These are phyloP conservation scores for Melieria omissa DNA, from an alignment of 2,888 invertebrate species.

Conservation along the genomic window DNA sequence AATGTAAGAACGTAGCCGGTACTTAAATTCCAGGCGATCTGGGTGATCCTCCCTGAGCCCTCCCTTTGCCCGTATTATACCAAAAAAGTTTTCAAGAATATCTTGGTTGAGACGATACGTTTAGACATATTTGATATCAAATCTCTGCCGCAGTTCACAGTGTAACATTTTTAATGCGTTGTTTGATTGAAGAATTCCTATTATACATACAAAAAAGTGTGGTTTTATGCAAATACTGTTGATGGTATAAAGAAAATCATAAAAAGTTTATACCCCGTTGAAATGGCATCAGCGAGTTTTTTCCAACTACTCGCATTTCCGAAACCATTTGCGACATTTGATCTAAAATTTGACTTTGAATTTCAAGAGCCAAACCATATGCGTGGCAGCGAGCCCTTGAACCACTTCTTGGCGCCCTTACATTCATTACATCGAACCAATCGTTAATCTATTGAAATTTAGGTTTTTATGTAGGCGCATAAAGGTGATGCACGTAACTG, in stretches of 20 bases:
- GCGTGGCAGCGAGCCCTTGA: constrained; percentile 28
- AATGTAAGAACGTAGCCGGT: constrained; percentile 24
- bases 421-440: constrained; percentile 43
- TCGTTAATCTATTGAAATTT: constrained; percentile 39
- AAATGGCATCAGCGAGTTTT: constrained; percentile 28
- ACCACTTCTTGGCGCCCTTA: constrained; percentile 24
- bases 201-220: too few species aligned
- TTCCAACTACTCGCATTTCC: constrained; percentile 34
- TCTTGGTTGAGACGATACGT: constrained; percentile 35
- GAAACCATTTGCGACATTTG: constrained; percentile 34
- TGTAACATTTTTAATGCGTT: constrained; percentile 24
- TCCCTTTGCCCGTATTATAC: constrained; percentile 25
- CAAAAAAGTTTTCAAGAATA: constrained; percentile 37
- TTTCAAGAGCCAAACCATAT: constrained; percentile 35
- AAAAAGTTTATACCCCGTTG: constrained; percentile 28
- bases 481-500: constrained; percentile 1
- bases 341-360: constrained; percentile 34
- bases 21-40: constrained; percentile 12
- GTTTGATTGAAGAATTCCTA: constrained; percentile 35
- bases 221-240: background rate
- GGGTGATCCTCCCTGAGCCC: constrained; percentile 28
- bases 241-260: too few species aligned
- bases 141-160: constrained; percentile 11
- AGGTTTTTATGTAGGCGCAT: constrained; percentile 29
- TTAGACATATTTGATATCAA: constrained; percentile 13